Evolutionary conservation across 2,888 invertebrate genomes (phyloP), one percentile per base, ranked within the genome.

Genomic region (Torymus texanus): DNA sequence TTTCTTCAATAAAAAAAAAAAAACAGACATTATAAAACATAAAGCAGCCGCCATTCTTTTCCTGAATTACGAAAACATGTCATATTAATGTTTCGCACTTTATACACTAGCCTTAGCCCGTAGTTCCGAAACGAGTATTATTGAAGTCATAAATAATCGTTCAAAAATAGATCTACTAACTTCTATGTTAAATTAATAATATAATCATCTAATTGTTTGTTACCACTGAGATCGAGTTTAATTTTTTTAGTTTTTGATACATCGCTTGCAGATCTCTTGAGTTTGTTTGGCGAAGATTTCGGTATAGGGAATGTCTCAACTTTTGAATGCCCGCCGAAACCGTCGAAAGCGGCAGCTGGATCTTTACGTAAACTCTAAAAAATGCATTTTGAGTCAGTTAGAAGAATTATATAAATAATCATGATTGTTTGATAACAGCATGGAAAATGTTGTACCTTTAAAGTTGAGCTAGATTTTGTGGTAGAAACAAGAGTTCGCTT

Each of bases 281-380:
- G 14, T 75, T 82, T 83, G n/a, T 18, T 71, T n/a, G 79, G 66
- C 21, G 75, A 72, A 16, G 21, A 50, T 59, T 80, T 74, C 0
- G 81, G 63, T 13, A 78, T 21, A 1, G 84, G 83, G 73, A 82
- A 82, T 1, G 53, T 24, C 16, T 84, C 84, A 3, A 81, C 61
- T 18, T 76, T 83, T n/a, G 85, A 84, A 71, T 84, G 83, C 10
- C 85, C 85, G 61, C 85, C 85, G 66, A 83, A 83, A 66, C 85
- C 85, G 73, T 85, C 85, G 62, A 75, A 85, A 18, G 80, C 62
- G 41, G 66, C 16, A 11, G 76, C 13, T 24, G 16, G 51, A 58
- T 73, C 71, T 63, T 50, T 63, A 3, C 59, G 14, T 12, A 41
- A 53, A 65, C 12, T 56, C 78, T 73, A 29, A 55, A 75, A 29